Conservation (phyloP, 2,888 invertebrate genomes). For the Pandemis cinnamomeana region DNA sequence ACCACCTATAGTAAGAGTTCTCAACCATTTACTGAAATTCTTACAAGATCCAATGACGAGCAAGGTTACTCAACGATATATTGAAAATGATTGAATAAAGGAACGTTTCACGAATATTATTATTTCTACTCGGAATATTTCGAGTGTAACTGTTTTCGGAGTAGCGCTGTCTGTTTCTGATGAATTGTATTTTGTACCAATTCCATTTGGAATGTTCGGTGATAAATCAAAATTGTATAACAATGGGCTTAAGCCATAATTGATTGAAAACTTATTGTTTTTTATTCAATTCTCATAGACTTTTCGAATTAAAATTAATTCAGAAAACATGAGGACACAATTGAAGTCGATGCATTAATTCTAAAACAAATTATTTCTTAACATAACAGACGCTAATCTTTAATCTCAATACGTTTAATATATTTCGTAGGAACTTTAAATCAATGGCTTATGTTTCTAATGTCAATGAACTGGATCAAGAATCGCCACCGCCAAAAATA, state of each 20-base stretch:
- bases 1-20: neutral
- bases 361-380: too few relatives aligned
- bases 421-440: too few relatives aligned
- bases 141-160: conserved; percentile 3
- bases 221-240: conserved; percentile 33
- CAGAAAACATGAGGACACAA: too few relatives aligned
- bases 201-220: conserved; percentile 27
- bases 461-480: too few relatives aligned
- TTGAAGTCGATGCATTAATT: too few relatives aligned
- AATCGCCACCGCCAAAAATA: too few relatives aligned
- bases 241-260: conserved; percentile 3
- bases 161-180: conserved; percentile 32
- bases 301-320: neutral
- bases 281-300: too few relatives aligned
- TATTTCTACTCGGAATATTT: conserved; percentile 20
- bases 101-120: neutral
- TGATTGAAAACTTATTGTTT: conserved; percentile 9
- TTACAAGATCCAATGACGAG: neutral
- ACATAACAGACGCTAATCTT: too few relatives aligned
- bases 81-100: conserved; percentile 7
- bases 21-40: neutral
- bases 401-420: too few relatives aligned
- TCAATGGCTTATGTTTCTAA: too few relatives aligned
- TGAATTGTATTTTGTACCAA: conserved; percentile 28
- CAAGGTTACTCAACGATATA: neutral